Base-by-base conservation (phyloP, 2,888 invertebrate genomes). In the Tipula unca region DNA sequence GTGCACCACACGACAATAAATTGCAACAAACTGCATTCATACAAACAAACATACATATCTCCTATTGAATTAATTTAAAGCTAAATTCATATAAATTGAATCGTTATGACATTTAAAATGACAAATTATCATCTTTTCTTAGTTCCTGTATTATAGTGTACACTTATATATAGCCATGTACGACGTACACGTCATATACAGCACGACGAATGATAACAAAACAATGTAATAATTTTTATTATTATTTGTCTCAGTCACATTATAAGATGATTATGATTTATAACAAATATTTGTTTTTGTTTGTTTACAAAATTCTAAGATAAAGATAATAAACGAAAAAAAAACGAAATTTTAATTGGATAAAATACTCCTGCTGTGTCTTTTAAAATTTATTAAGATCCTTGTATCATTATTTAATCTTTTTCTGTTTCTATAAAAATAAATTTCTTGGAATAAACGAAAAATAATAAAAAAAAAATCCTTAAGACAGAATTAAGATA, bases 51-150 rank as follows among this genome's bases (percentile, higher is more conserved):
- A 4, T n/a, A 14, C 17, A 17, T 39, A 17, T 13, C 10, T 8
- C 25, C 8, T 69, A 69, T 69, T 25, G 25, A 69, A 69, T 25
- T 25, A 69, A 69, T 25, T 69, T 69, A 69, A 13, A 8, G 14
- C 69, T 69, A 69, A 69, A 69, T 69, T 69, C 69, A 14, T 69
- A 69, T 69, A 69, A 69, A 69, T 69, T 69, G 69, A 69, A 69
- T 69, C 69, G 69, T 69, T 69, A 69, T 69, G 69, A 69, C 69
- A 69, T 69, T 69, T 69, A 69, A 69, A 25, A 69, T 69, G 69
- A 69, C 69, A 69, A 69, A 69, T 69, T 69, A 25, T 69, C 69
- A 69, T 69, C 69, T 20, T 20, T 69, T 69, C 69, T 69, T 69
- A 25, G 69, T 69, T 69, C 69, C 69, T 69, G 69, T 13, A 69